Percentiles rank a stretch among this genome's conserved stretches.
Evolutionary conservation across 2,113 vertebrate genomes (phyloP).

Genomic region (Thunnus maccoyii): DNA sequence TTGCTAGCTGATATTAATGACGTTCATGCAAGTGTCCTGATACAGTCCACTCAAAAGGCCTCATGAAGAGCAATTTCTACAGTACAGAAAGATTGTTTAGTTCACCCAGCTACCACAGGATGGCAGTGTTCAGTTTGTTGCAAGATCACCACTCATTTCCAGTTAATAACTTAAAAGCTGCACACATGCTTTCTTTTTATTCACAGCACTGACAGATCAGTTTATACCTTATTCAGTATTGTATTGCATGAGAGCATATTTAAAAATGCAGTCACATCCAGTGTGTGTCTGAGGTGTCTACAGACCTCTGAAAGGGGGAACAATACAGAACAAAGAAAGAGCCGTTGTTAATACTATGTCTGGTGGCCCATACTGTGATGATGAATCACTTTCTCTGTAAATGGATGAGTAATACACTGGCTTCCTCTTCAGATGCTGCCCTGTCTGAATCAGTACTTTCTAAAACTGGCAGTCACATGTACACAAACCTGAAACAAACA

Average conservation of each 20-base stretch:
- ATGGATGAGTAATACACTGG: neutral
- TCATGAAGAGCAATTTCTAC: no score
- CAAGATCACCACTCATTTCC: neutral
- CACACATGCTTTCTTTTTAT: no score
- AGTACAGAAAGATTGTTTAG: neutral
- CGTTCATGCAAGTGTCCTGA: neutral
- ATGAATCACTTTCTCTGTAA: constrained; percentile 26
- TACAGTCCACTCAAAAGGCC: no score
- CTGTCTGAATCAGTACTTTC: neutral
- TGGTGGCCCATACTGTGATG: neutral
- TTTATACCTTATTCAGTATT: neutral
- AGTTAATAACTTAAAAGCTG: no score
- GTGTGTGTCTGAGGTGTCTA: neutral
- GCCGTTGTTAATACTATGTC: neutral
- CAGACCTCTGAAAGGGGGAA: neutral
- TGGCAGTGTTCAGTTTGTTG: neutral
- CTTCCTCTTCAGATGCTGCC: neutral
- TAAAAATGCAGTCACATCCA: no score
- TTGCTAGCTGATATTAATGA: no score
- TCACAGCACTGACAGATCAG: no score
- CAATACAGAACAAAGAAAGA: no score
- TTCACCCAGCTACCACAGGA: neutral
- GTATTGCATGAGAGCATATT: no score
- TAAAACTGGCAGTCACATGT: neutral
- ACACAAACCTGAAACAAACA: neutral